Base-by-base conservation (phyloP, 2,113 vertebrate species). In the Notarius lentiginosus region DNA sequence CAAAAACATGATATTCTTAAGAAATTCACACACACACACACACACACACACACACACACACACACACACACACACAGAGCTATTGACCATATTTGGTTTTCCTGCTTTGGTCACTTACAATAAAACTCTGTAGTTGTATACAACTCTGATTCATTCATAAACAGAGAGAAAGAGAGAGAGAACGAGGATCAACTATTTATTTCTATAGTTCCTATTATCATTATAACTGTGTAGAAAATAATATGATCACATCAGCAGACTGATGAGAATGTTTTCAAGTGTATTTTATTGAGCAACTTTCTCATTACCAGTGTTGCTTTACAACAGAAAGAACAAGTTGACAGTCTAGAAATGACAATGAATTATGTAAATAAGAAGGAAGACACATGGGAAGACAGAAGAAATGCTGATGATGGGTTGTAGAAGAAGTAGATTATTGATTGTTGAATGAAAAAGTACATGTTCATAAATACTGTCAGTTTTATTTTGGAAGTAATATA, bases 81-180 rank as follows among this genome's bases (percentile, higher is more conserved):
- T 27, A 63, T 0, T 55, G 49, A 51, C 82, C 83, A 76, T 73
- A 10, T 76, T 8, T 84, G 65, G 82, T 9, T 41, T 84, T 84
- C 82, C 66, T 72, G 82, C 4, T 63, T 18, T 30, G 2, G 27
- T 14, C 55, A 56, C n/a, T 83, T 49, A 53, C 49, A 53, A 11
- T 24, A 20, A 34, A 58, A 56, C 24, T n/a, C 24, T 79, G 49
- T 76, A 56, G 14, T 56, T 51, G 41, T 8, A 81, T 41, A 63
- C 53, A 83, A 66, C 11, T 24, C 22, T 47, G 49, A n/a, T 77
- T n/a, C 75, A 53, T 27, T 27, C 51, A 79, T 30, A 56, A 55
- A 55, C 76, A 79, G 51, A 53, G 51, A 53, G 51, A 63, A 7
- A 63, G 7, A 24, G 18, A 63, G 0, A 27, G 8, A 66, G n/a